Evolutionary conservation across 1,140 invertebrate genomes (phyloP), one percentile per base, ranked within the genome.

Genomic region (Whitmania pigra): DNA sequence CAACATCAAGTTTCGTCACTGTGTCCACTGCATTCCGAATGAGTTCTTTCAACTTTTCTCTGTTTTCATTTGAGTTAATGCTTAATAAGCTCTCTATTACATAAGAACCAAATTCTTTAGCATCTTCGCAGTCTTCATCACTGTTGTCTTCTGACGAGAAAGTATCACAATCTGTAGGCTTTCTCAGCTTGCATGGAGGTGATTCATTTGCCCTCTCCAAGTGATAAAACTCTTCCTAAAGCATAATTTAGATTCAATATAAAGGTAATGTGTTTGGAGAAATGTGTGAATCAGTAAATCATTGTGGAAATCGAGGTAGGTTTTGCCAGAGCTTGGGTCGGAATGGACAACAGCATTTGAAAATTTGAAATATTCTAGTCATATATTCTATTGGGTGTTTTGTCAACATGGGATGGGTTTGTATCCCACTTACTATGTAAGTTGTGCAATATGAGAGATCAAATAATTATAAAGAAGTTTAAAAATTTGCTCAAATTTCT

Each of bases 41-140:
- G 22, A 63, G 57, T 13, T 31, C 57, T 63, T 63, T 63, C 29
- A 63, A 63, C 18, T 63, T 63, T 63, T 63, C 57, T 63, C 57
- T 63, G 29, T 63, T 63, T 25, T 22, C 22, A 17, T 63, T 20
- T 63, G 57, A 63, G 15, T 63, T 63, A 0, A 63, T 7, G 29
- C 57, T 63, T 7, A 22, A 20, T 25, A 63, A 20, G 22, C 29
- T 22, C 22, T 63, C 57, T 22, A 20, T 31, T 20, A 63, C 22
- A 7, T 13, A 63, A 22, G 29, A 25, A 13, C 57, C 57, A 63
- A 63, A 63, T 25, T 25, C 57, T 63, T 63, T 63, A n/a, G 57
- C 22, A 13, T 63, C 57, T 63, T 63, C 57, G 22, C 11, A 31
- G 57, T 63, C 29, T 18, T 22, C 9, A 20, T 63, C 29, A 31